Evolutionary conservation across 2,888 invertebrate genomes (phyloP), one percentile per base, ranked within the genome.

Genomic region (Drosophila infuscata): DNA sequence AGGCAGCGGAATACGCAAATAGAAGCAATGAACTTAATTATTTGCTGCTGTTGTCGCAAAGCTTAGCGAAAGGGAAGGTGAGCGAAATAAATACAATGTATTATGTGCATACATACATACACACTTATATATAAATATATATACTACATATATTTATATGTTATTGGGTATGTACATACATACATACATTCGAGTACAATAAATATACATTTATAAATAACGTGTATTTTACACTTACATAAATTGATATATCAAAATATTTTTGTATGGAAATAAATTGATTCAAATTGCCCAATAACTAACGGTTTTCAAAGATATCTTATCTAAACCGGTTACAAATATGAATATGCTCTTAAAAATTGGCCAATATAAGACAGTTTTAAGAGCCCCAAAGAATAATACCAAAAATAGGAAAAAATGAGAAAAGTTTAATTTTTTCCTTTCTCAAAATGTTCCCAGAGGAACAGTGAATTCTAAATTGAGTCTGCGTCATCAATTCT

Each of bases 1-100:
- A 86, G 78, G 81, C 87, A 78, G 81, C 79, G 61, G 63, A 78
- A 82, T 86, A 87, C 79, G 88, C 79, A 79, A 88, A 91, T 89
- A 83, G 83, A 91, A 90, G 89, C 89, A 91, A 91, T 91, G 91
- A 90, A 90, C 89, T 90, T 90, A 90, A 90, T 90, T 90, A 90
- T 90, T 88, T 88, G 89, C 81, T 89, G 77, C 68, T 87, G 74
- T 72, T 79, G 59, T 61, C 51, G 67, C 63, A 36, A 43, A 64
- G 74, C 65, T 73, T 62, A 66, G 64, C 36, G 67, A 74, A 74
- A 72, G 70, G 67, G 64, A 73, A 67, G 63, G 71, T 74, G 67
- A 79, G 60, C 62, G 62, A 66, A 60, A 56, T 33, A 62, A 58
- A 57, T 51, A 75, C 58, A 56, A 54, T 25, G 48, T 30, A 29